These are phyloP conservation scores for Dicaeum eximium DNA, from an alignment of 2,113 vertebrate species.

Conservation along the genomic window DNA sequence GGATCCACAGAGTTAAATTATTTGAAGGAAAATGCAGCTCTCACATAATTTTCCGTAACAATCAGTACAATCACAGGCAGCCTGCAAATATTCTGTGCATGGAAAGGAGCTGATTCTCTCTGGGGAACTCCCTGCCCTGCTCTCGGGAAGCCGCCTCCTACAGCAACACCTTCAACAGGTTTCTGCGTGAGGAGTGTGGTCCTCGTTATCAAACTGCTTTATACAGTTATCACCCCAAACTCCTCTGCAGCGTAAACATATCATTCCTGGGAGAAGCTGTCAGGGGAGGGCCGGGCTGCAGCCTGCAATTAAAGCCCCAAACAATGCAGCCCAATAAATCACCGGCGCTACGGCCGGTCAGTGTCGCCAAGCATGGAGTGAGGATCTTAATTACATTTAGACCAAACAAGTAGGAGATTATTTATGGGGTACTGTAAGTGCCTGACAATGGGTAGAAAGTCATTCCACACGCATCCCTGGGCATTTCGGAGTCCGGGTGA, in stretches of 20 bases:
- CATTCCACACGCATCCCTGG: slow-evolving; percentile 33
- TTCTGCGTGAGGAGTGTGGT: background rate
- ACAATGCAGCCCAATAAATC: slow-evolving; percentile 66
- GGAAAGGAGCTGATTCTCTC: slow-evolving; percentile 16
- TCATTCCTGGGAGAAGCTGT: slow-evolving; percentile 64
- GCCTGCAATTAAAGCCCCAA: slow-evolving; percentile 66
- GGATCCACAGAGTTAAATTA: slow-evolving; percentile 41
- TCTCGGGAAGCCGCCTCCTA: background rate
- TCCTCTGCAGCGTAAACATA: slow-evolving; percentile 51
- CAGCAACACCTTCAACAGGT: slow-evolving; percentile 42
- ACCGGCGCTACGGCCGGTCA: slow-evolving; percentile 44
- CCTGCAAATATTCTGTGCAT: slow-evolving; percentile 1
- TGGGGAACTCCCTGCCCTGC: background rate
- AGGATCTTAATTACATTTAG: slow-evolving; percentile 72
- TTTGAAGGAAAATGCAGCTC: slow-evolving; percentile 39
- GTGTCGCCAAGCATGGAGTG: slow-evolving; percentile 63
- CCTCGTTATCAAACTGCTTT: slow-evolving; percentile 45
- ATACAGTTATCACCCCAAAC: slow-evolving; percentile 50
- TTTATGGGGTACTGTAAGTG: slow-evolving; percentile 63
- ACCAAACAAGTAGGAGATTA: slow-evolving; percentile 67
- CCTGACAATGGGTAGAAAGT: slow-evolving; percentile 52
- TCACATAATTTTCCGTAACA: slow-evolving; percentile 36
- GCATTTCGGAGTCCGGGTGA: background rate
- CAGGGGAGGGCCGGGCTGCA: slow-evolving; percentile 51
- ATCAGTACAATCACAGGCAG: slow-evolving; percentile 3